phyloP scores from a whole-genome alignment of 2,888 invertebrate genomes.

The Monoplex corrugatus region DNA sequence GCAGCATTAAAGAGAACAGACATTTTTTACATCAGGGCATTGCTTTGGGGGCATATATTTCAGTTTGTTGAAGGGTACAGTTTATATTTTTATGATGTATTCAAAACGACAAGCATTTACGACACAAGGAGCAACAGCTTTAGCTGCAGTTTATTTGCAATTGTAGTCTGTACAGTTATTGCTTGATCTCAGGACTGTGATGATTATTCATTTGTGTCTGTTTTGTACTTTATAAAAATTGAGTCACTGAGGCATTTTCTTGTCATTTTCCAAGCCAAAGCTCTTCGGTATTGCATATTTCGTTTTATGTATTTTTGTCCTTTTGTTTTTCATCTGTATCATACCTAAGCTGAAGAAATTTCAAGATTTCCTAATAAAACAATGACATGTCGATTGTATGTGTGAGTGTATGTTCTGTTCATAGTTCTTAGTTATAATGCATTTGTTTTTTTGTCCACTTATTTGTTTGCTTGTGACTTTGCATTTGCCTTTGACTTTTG shows the following conservation, averaged over 20 bases:
- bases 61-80: no score
- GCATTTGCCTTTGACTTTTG: not conserved
- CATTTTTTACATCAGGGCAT: no score
- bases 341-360: not conserved
- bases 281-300: not conserved
- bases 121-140: no score
- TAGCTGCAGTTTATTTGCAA: not conserved
- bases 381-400: not conserved
- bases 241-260: not conserved
- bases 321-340: not conserved
- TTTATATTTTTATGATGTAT: no score
- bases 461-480: no score
- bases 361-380: slow-evolving; percentile 20
- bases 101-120: no score
- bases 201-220: no score
- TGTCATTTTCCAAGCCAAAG: not conserved
- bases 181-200: slow-evolving; percentile 23
- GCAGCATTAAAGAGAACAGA: no score
- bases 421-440: no score
- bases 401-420: not conserved
- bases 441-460: no score
- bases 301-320: not conserved
- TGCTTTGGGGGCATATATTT: no score
- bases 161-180: not conserved
- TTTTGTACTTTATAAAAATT: not conserved